Base-by-base conservation (phyloP, 1,140 invertebrate species). In the Nomia melanderi region DNA sequence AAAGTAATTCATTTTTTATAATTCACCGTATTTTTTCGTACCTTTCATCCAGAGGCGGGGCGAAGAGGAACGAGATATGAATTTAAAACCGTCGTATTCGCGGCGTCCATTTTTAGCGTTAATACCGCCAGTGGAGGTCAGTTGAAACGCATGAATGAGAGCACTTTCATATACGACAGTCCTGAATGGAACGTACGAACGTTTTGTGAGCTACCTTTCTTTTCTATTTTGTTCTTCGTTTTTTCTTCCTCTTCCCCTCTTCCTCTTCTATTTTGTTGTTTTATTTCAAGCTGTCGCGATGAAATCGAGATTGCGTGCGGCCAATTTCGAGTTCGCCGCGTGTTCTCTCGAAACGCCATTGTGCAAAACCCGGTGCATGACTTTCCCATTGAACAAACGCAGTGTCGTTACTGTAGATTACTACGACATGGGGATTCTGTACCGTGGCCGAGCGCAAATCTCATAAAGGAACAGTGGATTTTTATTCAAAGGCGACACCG, bases 41-140 rank as follows among this genome's bases (percentile, higher is more conserved):
- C 36, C 23, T 59, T 70, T 25, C 56, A 25, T 53, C 53, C 44
- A 2, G 27, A 9, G 17, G 3, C 20, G n/a, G 23, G 1, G 11
- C 12, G 31, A 29, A 27, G 62, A 20, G 65, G 57, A 36, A 76
- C 25, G 41, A 64, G 65, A 60, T 70, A 62, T 25, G 74, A 53
- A 25, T 77, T 77, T 41, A 62, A 76, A 77, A 70, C 39, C 65
- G 74, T 67, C 50, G 39, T 60, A 44, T 31, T 69, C 64, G 33
- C 23, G 20, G 33, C 29, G 66, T 70, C 66, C 66, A 70, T 69
- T 77, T 77, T 77, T 70, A 60, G 56, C 74, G 31, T 77, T 77
- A 77, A 77, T 70, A 70, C 25, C 44, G 25, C 31, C 65, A 62
- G n/a, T 53, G 66, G 29, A 70, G 74, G 74, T 70, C 74, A 59